phyloP scores from a whole-genome alignment of 1,140 invertebrate species.

The Drosophila burlai region DNA sequence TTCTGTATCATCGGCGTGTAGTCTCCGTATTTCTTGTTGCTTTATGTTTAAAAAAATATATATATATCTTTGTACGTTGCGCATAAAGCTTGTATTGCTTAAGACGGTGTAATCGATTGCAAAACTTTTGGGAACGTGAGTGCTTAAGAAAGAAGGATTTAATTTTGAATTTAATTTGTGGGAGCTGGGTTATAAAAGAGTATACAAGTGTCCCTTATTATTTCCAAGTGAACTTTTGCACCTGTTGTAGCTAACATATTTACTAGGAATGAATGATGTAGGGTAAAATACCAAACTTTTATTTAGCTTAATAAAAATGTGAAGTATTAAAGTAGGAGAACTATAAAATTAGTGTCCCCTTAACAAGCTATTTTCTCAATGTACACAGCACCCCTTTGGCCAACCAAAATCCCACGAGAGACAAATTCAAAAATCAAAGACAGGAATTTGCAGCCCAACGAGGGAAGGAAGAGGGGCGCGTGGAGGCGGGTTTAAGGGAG shows the following conservation, averaged over 20 bases:
- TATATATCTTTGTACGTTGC: too few relatives aligned
- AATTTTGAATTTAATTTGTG: not conserved
- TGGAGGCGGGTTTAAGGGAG: not conserved
- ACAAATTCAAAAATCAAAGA: conserved; percentile 77
- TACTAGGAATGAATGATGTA: not conserved
- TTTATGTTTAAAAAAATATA: too few relatives aligned
- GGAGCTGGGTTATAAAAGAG: not conserved
- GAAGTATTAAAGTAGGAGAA: not conserved
- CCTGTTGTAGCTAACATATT: not conserved
- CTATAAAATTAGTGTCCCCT: not conserved
- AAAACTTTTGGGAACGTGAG: too few relatives aligned
- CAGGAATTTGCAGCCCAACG: conserved; percentile 45
- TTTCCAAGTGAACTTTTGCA: not conserved
- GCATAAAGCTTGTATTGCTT: too few relatives aligned
- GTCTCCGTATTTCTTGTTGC: too few relatives aligned
- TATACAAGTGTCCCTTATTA: not conserved
- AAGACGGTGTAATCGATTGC: too few relatives aligned
- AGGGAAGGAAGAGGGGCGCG: not conserved
- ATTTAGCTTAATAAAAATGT: not conserved
- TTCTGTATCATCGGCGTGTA: too few relatives aligned
- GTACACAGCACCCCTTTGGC: conserved; percentile 5
- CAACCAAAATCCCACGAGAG: conserved; percentile 30
- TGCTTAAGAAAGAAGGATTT: too few relatives aligned
- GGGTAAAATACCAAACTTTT: not conserved
- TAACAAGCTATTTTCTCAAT: not conserved